Evolutionary conservation across 2,797 vertebrate genomes (phyloP), one percentile per base, ranked within the genome.

Genomic region (Gymnothorax reevesii): DNA sequence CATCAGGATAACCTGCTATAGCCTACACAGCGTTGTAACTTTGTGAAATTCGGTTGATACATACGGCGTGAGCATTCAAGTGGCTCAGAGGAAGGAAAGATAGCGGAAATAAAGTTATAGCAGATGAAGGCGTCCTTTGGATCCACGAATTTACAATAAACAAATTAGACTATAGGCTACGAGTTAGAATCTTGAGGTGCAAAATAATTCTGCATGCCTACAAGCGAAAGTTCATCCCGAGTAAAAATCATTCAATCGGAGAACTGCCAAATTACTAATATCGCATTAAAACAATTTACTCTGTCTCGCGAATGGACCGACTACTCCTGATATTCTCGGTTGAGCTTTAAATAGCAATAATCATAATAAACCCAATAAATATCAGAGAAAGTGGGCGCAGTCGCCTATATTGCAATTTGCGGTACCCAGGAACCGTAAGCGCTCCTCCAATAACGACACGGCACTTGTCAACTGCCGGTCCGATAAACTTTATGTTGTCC

Each of bases 401-500:
- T 42, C 1, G 33, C 33, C 79, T 10, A 55, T 80, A 80, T n/a
- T 7, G n/a, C n/a, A 49, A 82, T 79, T 54, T 4, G 49, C n/a
- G 42, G 49, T 79, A 42, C 27, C 54, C n/a, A 20, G 57, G 25
- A 3, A 55, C 60, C 64, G 6, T 27, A 54, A 13, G 60, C 75
- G 77, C 85, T 42, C 52, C 54, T 55, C 79, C 57, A 42, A 52
- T 54, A 71, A 79, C 52, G 52, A 33, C 62, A 20, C 49, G 60
- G 15, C 25, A 27, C 60, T 57, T 52, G 75, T 27, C 33, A 42
- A 42, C 33, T 86, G 55, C 42, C 42, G 42, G 71, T 66, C 55
- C 10, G 13, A 17, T 71, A 20, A 86, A 86, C 85, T 86, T 86
- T 69, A 57, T 52, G 82, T 62, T 79, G 69, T 71, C 49, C 49